phyloP scores from a whole-genome alignment of 1,140 invertebrate species.

The Leptinotarsa defecta region DNA sequence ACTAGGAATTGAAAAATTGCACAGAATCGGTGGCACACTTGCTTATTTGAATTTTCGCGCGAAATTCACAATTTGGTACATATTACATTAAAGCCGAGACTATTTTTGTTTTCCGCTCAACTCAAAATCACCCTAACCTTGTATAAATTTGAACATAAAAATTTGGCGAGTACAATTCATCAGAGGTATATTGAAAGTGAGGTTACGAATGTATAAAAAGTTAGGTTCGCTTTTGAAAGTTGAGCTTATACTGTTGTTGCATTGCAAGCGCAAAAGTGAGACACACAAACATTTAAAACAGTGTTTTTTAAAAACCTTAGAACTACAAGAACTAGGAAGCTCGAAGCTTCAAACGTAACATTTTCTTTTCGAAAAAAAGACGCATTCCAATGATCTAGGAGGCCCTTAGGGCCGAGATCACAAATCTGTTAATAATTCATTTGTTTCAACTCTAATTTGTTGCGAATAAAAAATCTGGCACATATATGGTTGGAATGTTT shows the following conservation, averaged over 20 bases:
- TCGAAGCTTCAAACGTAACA: slow-evolving; percentile 46
- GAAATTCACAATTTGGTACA: slow-evolving; percentile 39
- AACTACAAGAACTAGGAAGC: slow-evolving; percentile 48
- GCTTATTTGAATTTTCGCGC: slow-evolving; percentile 29
- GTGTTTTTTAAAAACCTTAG: slow-evolving; percentile 51
- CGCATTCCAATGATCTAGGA: slow-evolving; percentile 46
- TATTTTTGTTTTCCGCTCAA: slow-evolving; percentile 16
- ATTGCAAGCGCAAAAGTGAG: slow-evolving; percentile 52
- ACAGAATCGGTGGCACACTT: slow-evolving; percentile 50
- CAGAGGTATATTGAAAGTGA: slow-evolving; percentile 29
- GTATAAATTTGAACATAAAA: slow-evolving; percentile 26
- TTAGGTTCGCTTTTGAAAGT: slow-evolving; percentile 23
- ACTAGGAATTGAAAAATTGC: slow-evolving; percentile 47
- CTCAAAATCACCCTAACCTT: slow-evolving; percentile 24
- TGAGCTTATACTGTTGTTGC: slow-evolving; percentile 23
- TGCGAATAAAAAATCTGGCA: slow-evolving; percentile 59
- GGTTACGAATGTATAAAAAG: slow-evolving; percentile 20
- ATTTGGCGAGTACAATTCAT: slow-evolving; percentile 29
- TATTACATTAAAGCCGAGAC: slow-evolving; percentile 39
- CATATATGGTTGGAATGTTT: slow-evolving; percentile 60
- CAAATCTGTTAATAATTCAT: slow-evolving; percentile 45
- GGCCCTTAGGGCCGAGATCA: slow-evolving; percentile 40
- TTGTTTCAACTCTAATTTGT: slow-evolving; percentile 50
- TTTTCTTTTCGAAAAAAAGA: slow-evolving; percentile 45
- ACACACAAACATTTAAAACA: slow-evolving; percentile 57